Conservation (phyloP, 1,140 invertebrate species). For the Aplysia californica region DNA sequence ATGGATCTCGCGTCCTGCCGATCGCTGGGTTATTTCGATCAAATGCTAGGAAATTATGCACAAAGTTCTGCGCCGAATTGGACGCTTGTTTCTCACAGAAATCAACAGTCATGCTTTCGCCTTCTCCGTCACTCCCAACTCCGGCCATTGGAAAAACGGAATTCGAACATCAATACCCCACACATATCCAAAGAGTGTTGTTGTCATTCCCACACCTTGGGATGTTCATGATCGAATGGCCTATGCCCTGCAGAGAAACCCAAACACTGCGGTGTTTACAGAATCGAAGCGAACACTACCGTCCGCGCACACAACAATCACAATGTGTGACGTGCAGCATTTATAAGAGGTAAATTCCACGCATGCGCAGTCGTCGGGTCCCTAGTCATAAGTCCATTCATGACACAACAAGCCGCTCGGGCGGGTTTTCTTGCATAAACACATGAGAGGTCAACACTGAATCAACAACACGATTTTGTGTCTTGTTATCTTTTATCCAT, state of each 20-base stretch:
- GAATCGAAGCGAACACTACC: background rate
- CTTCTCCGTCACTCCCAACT: constrained; percentile 45
- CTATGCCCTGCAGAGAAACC: background rate
- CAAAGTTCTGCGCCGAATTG: constrained; percentile 85
- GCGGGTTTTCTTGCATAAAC: too few relatives aligned
- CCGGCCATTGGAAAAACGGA: constrained; percentile 41
- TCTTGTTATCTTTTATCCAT: too few relatives aligned
- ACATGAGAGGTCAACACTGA: too few relatives aligned
- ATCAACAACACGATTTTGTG: too few relatives aligned
- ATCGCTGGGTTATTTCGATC: constrained; percentile 75
- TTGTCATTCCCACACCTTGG: background rate
- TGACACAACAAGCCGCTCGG: too few relatives aligned
- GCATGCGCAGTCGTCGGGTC: constrained; percentile 24
- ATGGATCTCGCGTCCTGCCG: constrained; percentile 68
- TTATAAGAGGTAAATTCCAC: constrained; percentile 16
- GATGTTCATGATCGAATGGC: background rate
- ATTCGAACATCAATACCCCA: background rate
- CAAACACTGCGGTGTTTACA: background rate
- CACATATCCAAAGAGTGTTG: background rate
- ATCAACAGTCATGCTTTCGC: constrained; percentile 69
- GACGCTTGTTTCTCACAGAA: constrained; percentile 91
- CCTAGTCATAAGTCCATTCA: too few relatives aligned
- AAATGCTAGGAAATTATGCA: constrained; percentile 84
- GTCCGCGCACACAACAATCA: background rate
- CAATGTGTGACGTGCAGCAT: constrained; percentile 4